These are phyloP conservation scores for Macropis europaea DNA, from an alignment of 2,888 invertebrate species.

Conservation along the genomic window DNA sequence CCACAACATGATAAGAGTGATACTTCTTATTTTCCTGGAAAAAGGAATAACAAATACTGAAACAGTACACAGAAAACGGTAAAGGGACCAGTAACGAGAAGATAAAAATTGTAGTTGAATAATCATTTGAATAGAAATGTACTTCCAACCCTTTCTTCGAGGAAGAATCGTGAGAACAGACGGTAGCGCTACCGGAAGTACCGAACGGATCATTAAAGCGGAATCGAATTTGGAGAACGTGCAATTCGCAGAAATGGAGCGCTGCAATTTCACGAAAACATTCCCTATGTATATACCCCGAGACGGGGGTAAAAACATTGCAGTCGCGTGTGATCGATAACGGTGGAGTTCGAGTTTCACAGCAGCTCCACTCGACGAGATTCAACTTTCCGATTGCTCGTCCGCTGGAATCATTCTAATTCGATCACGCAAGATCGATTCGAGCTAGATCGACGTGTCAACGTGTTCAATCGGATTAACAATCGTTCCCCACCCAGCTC, in stretches of 20 bases:
- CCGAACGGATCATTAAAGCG: background rate
- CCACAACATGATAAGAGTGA: too few relatives aligned
- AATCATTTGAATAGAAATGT: too few relatives aligned
- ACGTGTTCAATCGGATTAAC: constrained; percentile 12
- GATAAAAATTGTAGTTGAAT: too few relatives aligned
- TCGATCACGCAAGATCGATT: constrained; percentile 23
- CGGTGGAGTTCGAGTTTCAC: constrained; percentile 31
- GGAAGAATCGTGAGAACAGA: too few relatives aligned
- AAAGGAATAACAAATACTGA: too few relatives aligned
- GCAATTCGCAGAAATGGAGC: background rate
- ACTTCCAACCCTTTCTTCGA: too few relatives aligned
- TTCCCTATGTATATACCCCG: constrained; percentile 27
- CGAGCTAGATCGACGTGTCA: constrained; percentile 2
- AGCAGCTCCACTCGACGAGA: constrained; percentile 21
- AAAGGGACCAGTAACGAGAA: too few relatives aligned
- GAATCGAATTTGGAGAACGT: background rate
- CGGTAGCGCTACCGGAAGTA: background rate
- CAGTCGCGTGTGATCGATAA: constrained; percentile 45
- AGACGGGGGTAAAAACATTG: constrained; percentile 44
- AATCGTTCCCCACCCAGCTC: background rate
- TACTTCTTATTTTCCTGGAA: too few relatives aligned
- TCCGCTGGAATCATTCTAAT: constrained; percentile 9
- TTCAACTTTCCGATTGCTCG: constrained; percentile 25
- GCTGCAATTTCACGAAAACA: constrained; percentile 28
- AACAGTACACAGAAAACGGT: too few relatives aligned